Percentiles rank a stretch among this genome's conserved stretches.
These are phyloP conservation scores for Vidua chalybeata DNA, from an alignment of 2,113 vertebrate genomes.

Conservation along the genomic window DNA sequence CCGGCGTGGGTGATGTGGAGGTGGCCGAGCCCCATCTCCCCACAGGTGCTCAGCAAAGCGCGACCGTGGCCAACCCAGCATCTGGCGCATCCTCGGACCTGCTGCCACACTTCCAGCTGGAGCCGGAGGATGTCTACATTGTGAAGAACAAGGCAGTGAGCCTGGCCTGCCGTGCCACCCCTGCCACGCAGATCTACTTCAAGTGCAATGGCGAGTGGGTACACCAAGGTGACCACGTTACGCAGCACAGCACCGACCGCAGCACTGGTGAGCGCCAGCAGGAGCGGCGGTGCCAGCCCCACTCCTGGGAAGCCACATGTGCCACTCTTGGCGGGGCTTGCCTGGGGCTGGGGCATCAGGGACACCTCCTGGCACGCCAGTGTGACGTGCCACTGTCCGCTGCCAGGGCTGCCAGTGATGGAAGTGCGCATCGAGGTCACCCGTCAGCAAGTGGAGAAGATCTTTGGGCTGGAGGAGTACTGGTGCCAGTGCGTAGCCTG, in stretches of 20 bases:
- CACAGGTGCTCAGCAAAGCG: conserved; percentile 88
- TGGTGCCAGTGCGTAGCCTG: conserved; percentile 99
- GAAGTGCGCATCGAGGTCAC: conserved; percentile 95
- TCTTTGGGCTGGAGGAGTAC: conserved; percentile 96
- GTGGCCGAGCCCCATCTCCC: background rate
- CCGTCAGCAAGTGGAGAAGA: conserved; percentile 97
- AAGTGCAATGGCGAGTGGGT: conserved; percentile 99
- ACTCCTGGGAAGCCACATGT: accelerated
- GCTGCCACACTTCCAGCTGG: conserved; percentile 94
- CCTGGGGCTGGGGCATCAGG: accelerated
- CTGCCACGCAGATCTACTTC: conserved; percentile 98
- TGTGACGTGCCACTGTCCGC: background rate
- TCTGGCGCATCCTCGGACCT: conserved; percentile 84
- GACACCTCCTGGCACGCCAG: accelerated
- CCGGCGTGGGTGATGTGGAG: accelerated
- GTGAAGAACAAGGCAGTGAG: conserved; percentile 98
- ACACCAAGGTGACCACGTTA: conserved; percentile 92
- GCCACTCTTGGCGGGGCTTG: accelerated
- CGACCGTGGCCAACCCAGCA: conserved; percentile 82
- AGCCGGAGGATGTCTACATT: conserved; percentile 93
- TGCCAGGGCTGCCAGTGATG: conserved; percentile 91
- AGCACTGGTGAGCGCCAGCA: conserved; percentile 79
- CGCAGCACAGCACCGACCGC: conserved; percentile 84
- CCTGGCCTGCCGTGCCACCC: conserved; percentile 90
- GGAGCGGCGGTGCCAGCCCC: accelerated